phyloP scores from a whole-genome alignment of 2,888 invertebrate genomes.

The Drosophila borealis region DNA sequence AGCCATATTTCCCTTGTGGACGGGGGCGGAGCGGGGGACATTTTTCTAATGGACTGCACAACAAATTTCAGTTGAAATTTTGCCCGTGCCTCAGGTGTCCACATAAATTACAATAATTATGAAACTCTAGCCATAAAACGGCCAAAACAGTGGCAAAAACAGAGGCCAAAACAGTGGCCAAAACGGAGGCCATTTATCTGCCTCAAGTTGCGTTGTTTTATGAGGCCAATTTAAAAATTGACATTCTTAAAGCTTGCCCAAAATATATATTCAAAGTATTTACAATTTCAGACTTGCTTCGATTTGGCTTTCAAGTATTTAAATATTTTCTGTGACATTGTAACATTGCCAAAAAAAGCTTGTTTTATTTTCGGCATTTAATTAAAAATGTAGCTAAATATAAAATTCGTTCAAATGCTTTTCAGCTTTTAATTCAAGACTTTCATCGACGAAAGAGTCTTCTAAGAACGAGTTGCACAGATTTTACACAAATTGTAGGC shows the following conservation, averaged over 20 bases:
- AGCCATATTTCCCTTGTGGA: constrained; percentile 56
- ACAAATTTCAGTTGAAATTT: constrained; percentile 38
- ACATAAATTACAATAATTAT: constrained; percentile 77
- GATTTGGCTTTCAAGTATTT: neutral
- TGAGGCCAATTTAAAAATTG: constrained; percentile 39
- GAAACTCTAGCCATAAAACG: constrained; percentile 57
- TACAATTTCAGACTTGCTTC: too few species aligned
- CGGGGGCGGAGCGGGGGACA: neutral
- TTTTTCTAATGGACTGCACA: constrained; percentile 33
- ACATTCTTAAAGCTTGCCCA: constrained; percentile 7
- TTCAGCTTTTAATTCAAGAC: neutral
- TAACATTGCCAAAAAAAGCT: neutral
- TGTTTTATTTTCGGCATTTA: neutral
- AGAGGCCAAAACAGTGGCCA: constrained; percentile 8
- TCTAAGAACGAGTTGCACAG: neutral
- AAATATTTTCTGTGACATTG: neutral
- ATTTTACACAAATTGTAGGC: neutral
- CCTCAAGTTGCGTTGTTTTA: constrained; percentile 26
- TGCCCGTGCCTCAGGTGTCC: constrained; percentile 69
- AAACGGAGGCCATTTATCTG: constrained; percentile 32
- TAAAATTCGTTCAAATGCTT: neutral
- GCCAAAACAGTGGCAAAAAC: constrained; percentile 9
- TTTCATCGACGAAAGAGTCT: neutral
- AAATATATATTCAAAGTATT: neutral
- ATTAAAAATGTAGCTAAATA: neutral